Conservation (phyloP, 2,113 vertebrate species). For the Saguinus midas region DNA sequence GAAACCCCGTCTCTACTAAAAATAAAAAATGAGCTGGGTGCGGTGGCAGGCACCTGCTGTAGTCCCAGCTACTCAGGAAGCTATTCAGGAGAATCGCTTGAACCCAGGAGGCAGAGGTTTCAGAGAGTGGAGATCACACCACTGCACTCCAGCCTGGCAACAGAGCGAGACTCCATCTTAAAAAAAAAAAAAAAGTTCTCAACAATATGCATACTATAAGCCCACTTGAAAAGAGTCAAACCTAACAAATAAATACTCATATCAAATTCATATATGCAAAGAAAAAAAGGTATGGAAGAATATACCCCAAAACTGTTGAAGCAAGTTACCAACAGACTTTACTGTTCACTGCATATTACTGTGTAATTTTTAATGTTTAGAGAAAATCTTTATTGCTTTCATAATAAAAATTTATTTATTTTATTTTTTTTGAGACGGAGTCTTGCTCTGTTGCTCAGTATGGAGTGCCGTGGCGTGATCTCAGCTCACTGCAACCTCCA, state of each 20-base stretch:
- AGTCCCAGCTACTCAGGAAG: too few relatives aligned
- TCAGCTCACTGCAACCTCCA: too few relatives aligned
- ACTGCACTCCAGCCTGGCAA: too few relatives aligned
- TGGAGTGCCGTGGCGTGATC: too few relatives aligned
- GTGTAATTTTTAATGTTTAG: conserved; percentile 5
- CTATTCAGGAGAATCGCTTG: too few relatives aligned
- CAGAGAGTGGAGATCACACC: too few relatives aligned
- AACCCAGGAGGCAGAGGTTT: too few relatives aligned
- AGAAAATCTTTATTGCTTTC: background rate
- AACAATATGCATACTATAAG: background rate
- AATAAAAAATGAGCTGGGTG: too few relatives aligned
- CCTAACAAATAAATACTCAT: background rate
- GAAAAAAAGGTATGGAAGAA: background rate
- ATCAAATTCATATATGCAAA: background rate
- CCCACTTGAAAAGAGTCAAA: conserved; percentile 6
- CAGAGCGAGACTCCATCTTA: too few relatives aligned
- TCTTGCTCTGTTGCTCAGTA: too few relatives aligned
- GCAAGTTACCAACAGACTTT: background rate
- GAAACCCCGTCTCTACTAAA: too few relatives aligned
- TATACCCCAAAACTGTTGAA: background rate
- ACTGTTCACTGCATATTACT: background rate
- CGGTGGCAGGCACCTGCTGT: too few relatives aligned
- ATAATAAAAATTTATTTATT: background rate
- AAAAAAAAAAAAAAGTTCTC: background rate
- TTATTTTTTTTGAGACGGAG: background rate